Percentiles rank a stretch among this genome's conserved stretches.
These are phyloP conservation scores for Tetanocera ferruginea DNA, from an alignment of 2,888 invertebrate genomes.

Conservation along the genomic window DNA sequence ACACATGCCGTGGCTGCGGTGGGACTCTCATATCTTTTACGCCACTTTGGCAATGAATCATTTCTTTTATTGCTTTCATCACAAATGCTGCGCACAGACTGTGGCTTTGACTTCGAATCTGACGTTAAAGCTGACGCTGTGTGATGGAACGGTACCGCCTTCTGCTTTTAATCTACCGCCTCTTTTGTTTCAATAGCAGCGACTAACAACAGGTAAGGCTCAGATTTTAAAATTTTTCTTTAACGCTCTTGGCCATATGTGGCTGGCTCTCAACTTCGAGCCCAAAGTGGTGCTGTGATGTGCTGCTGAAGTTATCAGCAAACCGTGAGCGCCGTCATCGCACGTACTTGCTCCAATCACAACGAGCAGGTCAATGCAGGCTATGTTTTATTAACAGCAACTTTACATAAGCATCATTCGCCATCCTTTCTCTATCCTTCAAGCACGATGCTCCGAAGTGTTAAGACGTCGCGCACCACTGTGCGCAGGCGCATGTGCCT, in stretches of 20 bases:
- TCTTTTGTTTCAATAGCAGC: constrained; percentile 11
- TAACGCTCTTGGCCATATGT: background rate
- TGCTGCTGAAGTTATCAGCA: background rate
- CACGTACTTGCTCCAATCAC: background rate
- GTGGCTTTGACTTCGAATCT: background rate
- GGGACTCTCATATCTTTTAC: constrained; percentile 3
- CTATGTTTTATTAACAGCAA: background rate
- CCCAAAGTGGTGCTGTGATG: background rate
- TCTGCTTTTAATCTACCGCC: constrained; percentile 31
- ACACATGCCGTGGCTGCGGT: background rate
- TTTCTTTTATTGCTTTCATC: constrained; percentile 33
- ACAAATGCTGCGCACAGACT: background rate
- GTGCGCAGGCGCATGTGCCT: constrained; percentile 17
- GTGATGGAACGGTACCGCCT: constrained; percentile 11
- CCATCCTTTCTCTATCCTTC: background rate
- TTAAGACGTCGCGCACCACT: constrained; percentile 10
- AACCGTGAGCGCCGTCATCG: constrained; percentile 2
- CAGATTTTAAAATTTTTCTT: background rate
- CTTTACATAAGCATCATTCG: background rate
- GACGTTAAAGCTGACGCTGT: background rate
- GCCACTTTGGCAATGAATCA: constrained; percentile 14
- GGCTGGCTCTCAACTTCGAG: background rate
- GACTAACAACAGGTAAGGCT: background rate
- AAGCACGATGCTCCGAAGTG: background rate
- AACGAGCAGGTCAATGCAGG: background rate